Percentiles rank a stretch among this genome's conserved stretches.
Conservation (phyloP, 2,113 vertebrate genomes). For the Notiomystis cincta region DNA sequence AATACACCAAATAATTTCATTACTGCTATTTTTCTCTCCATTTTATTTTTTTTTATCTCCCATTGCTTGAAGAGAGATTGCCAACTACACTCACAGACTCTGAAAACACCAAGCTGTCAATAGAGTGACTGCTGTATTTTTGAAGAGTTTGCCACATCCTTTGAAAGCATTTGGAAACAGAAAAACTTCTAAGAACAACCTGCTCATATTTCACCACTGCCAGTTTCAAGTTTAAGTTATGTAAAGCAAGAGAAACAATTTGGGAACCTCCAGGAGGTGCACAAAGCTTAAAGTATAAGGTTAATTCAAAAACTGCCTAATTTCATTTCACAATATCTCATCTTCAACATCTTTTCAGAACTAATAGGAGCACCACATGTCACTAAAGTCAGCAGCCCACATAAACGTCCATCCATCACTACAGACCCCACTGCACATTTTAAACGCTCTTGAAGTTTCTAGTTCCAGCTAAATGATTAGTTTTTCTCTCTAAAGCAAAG, state of each 20-base stretch:
- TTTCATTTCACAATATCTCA: not conserved
- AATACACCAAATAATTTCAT: not conserved
- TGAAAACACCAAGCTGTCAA: not conserved
- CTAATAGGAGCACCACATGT: accelerated
- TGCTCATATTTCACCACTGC: not conserved
- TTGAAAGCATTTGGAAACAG: not conserved
- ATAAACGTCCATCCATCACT: not conserved
- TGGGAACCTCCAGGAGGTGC: not conserved
- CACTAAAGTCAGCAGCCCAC: not conserved
- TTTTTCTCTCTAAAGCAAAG: not conserved
- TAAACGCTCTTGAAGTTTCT: not conserved
- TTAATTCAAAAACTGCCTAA: not conserved
- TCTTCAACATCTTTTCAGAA: not conserved
- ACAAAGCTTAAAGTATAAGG: not conserved
- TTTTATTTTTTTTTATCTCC: not conserved
- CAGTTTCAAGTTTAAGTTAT: not conserved
- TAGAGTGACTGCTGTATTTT: not conserved
- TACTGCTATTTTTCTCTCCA: not conserved
- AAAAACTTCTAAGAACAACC: not conserved
- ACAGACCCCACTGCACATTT: not conserved
- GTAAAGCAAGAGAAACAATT: not conserved
- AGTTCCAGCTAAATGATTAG: not conserved
- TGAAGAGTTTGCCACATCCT: not conserved
- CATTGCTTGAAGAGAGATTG: not conserved
- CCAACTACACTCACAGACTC: not conserved